phyloP scores from a whole-genome alignment of 2,797 vertebrate species.

The Oceanodroma leucorhoa region DNA sequence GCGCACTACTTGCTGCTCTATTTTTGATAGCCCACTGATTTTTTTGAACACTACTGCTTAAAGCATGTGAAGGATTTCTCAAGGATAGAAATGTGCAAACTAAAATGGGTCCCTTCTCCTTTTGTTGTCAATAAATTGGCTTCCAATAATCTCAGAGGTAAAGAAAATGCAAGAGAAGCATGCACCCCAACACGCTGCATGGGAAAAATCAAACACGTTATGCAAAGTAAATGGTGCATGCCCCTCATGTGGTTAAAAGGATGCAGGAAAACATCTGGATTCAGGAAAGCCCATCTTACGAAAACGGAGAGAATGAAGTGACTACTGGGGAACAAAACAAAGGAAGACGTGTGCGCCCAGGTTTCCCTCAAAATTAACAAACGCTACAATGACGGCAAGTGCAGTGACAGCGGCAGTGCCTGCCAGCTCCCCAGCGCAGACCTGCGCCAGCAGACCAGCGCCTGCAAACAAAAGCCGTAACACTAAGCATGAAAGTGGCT shows the following conservation, averaged over 20 bases:
- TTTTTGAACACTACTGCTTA: conserved; percentile 32
- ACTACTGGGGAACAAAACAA: neutral
- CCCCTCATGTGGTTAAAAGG: neutral
- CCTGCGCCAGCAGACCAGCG: accelerated
- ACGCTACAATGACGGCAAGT: neutral
- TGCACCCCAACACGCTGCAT: neutral
- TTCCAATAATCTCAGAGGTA: conserved; percentile 44
- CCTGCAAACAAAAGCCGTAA: neutral
- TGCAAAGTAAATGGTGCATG: conserved; percentile 13
- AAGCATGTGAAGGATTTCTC: conserved; percentile 58
- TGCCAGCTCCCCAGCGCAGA: neutral
- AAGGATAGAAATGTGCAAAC: conserved; percentile 43
- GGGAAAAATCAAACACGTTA: neutral
- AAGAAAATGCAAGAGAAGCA: conserved; percentile 36
- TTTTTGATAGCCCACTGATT: conserved; percentile 13
- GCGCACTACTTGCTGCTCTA: neutral
- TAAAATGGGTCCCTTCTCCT: neutral
- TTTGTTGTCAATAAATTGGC: conserved; percentile 44
- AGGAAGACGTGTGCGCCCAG: neutral
- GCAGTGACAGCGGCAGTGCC: neutral
- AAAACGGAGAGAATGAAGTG: conserved; percentile 1
- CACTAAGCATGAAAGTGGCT: neutral
- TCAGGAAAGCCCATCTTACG: neutral
- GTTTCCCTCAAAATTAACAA: conserved; percentile 11
- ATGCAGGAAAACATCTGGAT: conserved; percentile 44